These are phyloP conservation scores for Ceryle rudis DNA, from an alignment of 2,797 vertebrate species.

Conservation along the genomic window DNA sequence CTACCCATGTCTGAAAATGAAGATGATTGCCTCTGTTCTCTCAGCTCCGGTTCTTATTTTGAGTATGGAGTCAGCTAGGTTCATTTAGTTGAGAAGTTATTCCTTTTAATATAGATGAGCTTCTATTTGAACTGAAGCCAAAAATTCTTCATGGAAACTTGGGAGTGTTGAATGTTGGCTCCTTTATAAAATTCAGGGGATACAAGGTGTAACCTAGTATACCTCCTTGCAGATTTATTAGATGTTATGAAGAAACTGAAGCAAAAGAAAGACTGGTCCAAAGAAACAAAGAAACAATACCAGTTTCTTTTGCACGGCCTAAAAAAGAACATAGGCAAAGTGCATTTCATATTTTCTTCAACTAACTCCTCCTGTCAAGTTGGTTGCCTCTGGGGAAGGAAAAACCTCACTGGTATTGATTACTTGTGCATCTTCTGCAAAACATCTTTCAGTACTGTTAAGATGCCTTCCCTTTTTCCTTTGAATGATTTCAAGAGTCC, in stretches of 20 bases:
- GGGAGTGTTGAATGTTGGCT: neutral
- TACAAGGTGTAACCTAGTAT: neutral
- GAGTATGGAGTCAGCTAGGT: neutral
- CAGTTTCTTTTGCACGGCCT: neutral
- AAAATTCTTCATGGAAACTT: neutral
- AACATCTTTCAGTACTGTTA: neutral
- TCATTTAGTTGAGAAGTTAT: neutral
- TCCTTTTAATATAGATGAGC: neutral
- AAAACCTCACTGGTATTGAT: neutral
- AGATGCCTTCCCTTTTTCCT: neutral
- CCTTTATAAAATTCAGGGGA: neutral
- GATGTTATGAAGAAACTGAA: neutral
- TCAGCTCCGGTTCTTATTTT: neutral
- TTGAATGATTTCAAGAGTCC: neutral
- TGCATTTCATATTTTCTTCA: neutral
- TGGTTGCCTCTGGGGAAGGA: neutral
- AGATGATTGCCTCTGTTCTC: neutral
- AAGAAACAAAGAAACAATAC: neutral
- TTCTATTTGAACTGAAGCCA: constrained; percentile 7
- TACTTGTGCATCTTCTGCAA: neutral
- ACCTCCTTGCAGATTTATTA: neutral
- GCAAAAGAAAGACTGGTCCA: neutral
- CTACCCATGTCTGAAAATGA: neutral
- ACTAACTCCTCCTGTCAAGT: neutral
- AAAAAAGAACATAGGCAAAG: neutral